Evolutionary conservation across 2,888 invertebrate genomes (phyloP).

Genomic region (Ennomos quercinarius): DNA sequence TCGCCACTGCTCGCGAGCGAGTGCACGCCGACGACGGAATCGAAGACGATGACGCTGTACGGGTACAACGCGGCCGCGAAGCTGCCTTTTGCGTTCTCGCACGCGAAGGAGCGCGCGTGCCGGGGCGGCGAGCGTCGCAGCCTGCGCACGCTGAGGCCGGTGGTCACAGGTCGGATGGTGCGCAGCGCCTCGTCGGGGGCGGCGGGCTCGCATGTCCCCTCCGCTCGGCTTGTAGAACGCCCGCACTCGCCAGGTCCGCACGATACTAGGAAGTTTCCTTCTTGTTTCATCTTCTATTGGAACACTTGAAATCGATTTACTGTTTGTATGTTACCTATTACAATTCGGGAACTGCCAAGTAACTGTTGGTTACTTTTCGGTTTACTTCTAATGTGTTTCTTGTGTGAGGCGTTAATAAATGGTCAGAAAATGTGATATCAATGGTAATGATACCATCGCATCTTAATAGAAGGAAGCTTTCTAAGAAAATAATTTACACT

Average conservation of each 20-base stretch:
- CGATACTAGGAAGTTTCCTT: conserved; percentile 39
- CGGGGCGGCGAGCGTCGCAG: conserved; percentile 59
- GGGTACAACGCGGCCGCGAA: conserved; percentile 82
- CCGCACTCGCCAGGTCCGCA: conserved; percentile 62
- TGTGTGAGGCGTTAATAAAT: not conserved
- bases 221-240: conserved; percentile 68
- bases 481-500: conserved; percentile 41
- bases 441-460: conserved; percentile 21
- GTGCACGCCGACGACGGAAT: conserved; percentile 72
- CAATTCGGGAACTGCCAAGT: too few species aligned
- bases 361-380: too few species aligned
- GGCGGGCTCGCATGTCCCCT: conserved; percentile 72
- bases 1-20: conserved; percentile 72
- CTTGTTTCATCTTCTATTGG: conserved; percentile 2
- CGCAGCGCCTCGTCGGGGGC: conserved; percentile 82
- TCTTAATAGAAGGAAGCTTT: conserved; percentile 52
- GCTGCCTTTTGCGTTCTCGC: conserved; percentile 80
- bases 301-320: not conserved
- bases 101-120: conserved; percentile 58
- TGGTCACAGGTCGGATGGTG: conserved; percentile 79
- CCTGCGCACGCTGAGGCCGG: conserved; percentile 62
- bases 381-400: too few species aligned
- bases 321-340: too few species aligned
- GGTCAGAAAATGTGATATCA: not conserved
- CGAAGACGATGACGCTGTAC: conserved; percentile 78